A percentile compares a stretch with the other conserved stretches of the same genome.
These are phyloP conservation scores for Andrena praecox DNA, from an alignment of 2,888 invertebrate species.

Conservation along the genomic window DNA sequence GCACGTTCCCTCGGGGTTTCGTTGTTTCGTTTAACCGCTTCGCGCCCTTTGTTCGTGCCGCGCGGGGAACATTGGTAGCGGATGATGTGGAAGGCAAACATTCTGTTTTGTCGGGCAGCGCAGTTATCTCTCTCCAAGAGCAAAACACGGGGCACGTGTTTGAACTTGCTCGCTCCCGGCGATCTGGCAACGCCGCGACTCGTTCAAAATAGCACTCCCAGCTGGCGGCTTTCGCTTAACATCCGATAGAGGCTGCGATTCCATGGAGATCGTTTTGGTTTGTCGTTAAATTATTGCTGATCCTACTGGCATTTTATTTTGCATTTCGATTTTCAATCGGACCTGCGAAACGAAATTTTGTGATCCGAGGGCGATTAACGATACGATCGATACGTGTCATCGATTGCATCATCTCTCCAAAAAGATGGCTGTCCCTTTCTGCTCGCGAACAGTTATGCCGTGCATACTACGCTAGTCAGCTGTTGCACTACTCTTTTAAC, in stretches of 20 bases:
- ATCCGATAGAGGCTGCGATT: constrained; percentile 52
- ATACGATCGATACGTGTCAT: constrained; percentile 65
- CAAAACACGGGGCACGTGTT: constrained; percentile 72
- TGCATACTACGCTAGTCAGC: constrained; percentile 40
- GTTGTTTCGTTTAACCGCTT: neutral
- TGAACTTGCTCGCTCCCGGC: constrained; percentile 62
- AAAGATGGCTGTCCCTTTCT: constrained; percentile 62
- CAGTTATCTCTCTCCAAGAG: constrained; percentile 65
- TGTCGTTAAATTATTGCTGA: constrained; percentile 14
- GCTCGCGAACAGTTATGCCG: constrained; percentile 51
- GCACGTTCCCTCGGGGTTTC: neutral
- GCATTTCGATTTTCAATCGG: neutral
- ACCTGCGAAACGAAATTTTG: neutral
- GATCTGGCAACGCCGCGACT: constrained; percentile 75
- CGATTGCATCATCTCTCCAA: constrained; percentile 67
- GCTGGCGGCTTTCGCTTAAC: constrained; percentile 77
- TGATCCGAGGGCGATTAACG: neutral
- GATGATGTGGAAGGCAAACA: constrained; percentile 37
- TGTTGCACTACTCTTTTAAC: constrained; percentile 8
- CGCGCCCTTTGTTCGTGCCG: too few species aligned
- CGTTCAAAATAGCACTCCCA: constrained; percentile 80
- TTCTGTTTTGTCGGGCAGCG: constrained; percentile 53
- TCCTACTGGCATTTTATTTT: neutral
- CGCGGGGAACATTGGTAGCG: neutral
- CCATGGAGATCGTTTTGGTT: constrained; percentile 31